Evolutionary conservation across 2,113 vertebrate species (phyloP), one percentile per base, ranked within the genome.

Genomic region (Arenaria interpres): DNA sequence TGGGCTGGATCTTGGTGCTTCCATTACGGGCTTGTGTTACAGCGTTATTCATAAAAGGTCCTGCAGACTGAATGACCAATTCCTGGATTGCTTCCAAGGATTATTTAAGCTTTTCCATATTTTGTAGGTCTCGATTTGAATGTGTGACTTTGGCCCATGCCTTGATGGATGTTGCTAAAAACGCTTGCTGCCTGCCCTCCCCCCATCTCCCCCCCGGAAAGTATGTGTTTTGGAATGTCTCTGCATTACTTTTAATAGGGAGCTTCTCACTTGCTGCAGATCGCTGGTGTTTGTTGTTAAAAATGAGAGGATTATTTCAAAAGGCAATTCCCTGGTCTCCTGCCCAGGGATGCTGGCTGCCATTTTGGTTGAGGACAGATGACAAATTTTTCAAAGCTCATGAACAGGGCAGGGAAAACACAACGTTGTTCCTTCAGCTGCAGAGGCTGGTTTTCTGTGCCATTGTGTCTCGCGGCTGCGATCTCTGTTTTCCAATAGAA

Each of bases 81-180:
- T 67, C 87, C 75, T 97, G 96, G 95, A 45, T 15, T 3, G 22
- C 41, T 90, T 95, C 93, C 96, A 97, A 89, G 63, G 54, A 68
- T 90, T 85, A 90, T 91, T 96, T 94, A 48, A 96, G 35, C 71
- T 96, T 97, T 96, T 96, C 96, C 96, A 43, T 85, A 82, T 85
- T 91, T 90, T 85, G 67, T 81, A 53, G 71, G 62, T 48, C 91
- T 89, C 2, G 0, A 33, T 93, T 35, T 57, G 71, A 82, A 83
- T 0, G 17, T 94, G 89, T 89, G 77, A 62, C 88, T 94, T 56
- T 66, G 71, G 85, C 91, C 82, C 37, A n/a, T 25, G 35, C 2
- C 25, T 53, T 93, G 96, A 97, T 63, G 43, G 76, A 92, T 92
- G 92, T 32, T 72, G 64, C 85, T 94, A 84, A 96, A 96, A 95